These are phyloP conservation scores for Argyrosomus japonicus DNA, from an alignment of 2,113 vertebrate genomes.

Conservation along the genomic window DNA sequence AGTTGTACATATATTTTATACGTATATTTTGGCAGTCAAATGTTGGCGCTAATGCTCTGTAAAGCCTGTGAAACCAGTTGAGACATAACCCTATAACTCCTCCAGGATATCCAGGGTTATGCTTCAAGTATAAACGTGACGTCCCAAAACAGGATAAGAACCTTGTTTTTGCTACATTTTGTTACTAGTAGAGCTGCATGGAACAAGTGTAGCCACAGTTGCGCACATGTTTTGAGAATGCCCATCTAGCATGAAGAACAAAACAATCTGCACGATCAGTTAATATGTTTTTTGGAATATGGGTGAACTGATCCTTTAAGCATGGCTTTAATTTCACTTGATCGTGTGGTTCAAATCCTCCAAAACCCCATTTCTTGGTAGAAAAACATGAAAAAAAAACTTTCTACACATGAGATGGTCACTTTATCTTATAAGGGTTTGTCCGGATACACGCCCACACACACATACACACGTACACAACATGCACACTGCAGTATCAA, in stretches of 20 bases:
- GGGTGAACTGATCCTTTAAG: conserved; percentile 48
- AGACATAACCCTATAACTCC: background rate
- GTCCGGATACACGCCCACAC: conserved; percentile 28
- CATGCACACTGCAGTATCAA: conserved; percentile 37
- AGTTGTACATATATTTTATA: no score
- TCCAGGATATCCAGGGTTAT: conserved; percentile 81
- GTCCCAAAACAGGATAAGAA: background rate
- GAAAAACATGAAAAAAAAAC: background rate
- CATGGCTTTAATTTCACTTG: conserved; percentile 72
- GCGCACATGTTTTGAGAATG: no score
- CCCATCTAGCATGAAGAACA: no score
- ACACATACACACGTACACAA: conserved; percentile 24
- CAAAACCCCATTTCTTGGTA: background rate
- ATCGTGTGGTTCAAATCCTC: conserved; percentile 25
- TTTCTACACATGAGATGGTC: background rate
- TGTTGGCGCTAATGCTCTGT: no score
- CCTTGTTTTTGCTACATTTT: no score
- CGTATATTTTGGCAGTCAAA: no score
- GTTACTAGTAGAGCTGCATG: no score
- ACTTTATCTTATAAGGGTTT: conserved; percentile 11
- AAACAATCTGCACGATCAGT: background rate
- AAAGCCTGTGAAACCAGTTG: no score
- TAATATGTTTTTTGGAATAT: background rate
- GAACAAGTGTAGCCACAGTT: no score
- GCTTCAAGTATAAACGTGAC: background rate